phyloP scores from a whole-genome alignment of 2,797 vertebrate species.

The Smutsia gigantea region DNA sequence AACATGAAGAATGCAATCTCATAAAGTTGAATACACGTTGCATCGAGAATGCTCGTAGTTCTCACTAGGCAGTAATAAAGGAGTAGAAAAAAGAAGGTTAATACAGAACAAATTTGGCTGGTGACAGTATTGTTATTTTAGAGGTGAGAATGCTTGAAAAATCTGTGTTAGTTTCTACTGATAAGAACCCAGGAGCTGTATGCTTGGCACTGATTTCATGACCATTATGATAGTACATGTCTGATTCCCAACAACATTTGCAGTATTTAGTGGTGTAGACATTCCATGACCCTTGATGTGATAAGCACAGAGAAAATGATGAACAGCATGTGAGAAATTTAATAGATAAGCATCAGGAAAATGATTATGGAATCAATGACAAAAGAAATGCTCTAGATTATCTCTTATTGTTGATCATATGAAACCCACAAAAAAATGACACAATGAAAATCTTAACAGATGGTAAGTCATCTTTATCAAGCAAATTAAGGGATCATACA shows the following conservation, averaged over 20 bases:
- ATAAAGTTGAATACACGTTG: conserved; percentile 75
- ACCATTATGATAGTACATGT: not conserved
- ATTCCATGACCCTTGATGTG: conserved; percentile 47
- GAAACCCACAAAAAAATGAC: conserved; percentile 45
- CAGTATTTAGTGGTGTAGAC: conserved; percentile 45
- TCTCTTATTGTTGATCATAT: conserved; percentile 78
- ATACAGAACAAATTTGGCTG: conserved; percentile 55
- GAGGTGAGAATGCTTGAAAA: conserved; percentile 65
- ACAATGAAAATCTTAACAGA: conserved; percentile 86
- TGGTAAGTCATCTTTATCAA: conserved; percentile 87
- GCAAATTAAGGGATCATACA: conserved; percentile 86
- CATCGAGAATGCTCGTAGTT: conserved; percentile 72
- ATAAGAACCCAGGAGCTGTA: not conserved
- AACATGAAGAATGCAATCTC: conserved; percentile 72
- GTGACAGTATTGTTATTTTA: conserved; percentile 66
- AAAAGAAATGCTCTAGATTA: conserved; percentile 79
- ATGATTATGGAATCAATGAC: conserved; percentile 81
- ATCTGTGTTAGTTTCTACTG: not conserved
- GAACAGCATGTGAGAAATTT: conserved; percentile 76
- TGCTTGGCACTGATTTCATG: conserved; percentile 49
- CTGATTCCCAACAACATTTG: conserved; percentile 56
- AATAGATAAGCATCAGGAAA: conserved; percentile 77
- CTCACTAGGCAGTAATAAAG: conserved; percentile 63
- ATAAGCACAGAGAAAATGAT: conserved; percentile 76
- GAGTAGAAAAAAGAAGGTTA: conserved; percentile 60